Evolutionary conservation across 2,797 vertebrate genomes (phyloP), one percentile per base, ranked within the genome.

Genomic region (Hoplostethus mediterraneus): DNA sequence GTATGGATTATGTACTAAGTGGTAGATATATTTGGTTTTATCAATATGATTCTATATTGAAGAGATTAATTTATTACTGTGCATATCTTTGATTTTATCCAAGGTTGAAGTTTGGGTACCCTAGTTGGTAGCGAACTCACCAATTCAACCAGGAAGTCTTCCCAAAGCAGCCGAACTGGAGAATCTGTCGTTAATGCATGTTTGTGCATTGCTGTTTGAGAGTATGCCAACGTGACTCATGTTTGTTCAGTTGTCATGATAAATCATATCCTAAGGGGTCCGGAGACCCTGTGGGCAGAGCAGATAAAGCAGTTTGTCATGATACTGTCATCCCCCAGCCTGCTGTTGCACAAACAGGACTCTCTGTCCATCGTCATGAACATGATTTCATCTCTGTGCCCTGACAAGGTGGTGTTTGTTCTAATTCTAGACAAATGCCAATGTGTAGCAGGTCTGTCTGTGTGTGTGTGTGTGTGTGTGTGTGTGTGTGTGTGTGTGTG

Each of bases 181-280:
- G 40, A 59, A 79, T 82, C 53, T 82, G 77, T 63, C 86, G 79
- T 90, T 83, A 71, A 48, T 30, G 21, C 38, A 0, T 81, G 38
- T 48, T 4, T 59, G 42, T 74, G 62, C 0, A 2, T 67, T 25
- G 63, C 38, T 21, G 47, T 71, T 53, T 74, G 71, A 77, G 11
- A 58, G 30, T 21, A 16, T 66, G 62, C 60, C 81, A 63, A 63
- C 28, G 66, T 88, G 88, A 91, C 80, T 91, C 87, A 80, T 85
- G 82, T 87, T 84, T 85, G 73, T 90, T 88, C 79, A 85, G 76
- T 86, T 88, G 90, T 89, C 87, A 56, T 49, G 71, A 79, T 90
- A 78, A 77, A 88, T 93, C 82, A 81, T 60, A 72, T 90, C 67
- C 67, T 16, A 3, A 67, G 80, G 86, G 81, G 87, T 80, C 82